Evolutionary conservation across 1,140 invertebrate species (phyloP).

Genomic region (Nilaparvata lugens): DNA sequence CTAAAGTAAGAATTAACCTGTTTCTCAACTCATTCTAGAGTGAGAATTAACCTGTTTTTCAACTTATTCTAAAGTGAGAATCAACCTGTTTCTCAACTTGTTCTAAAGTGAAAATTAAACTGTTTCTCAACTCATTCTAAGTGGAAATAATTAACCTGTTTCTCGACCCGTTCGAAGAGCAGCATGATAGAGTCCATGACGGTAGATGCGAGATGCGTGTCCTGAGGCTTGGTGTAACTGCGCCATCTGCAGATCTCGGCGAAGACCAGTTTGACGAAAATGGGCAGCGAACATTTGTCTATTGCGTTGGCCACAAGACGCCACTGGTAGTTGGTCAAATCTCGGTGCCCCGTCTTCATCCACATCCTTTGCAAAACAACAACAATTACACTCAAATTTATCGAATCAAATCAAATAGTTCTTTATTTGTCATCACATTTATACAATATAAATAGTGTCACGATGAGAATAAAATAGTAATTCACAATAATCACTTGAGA

Average conservation of each 20-base stretch:
- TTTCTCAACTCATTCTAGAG: no score
- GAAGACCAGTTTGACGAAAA: conserved; percentile 95
- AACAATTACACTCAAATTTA: no score
- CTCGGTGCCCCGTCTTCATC: conserved; percentile 84
- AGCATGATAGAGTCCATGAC: conserved; percentile 98
- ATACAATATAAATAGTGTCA: no score
- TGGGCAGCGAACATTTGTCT: conserved; percentile 86
- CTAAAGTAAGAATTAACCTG: no score
- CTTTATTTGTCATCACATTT: no score
- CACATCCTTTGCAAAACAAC: conserved; percentile 55
- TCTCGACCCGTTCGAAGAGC: conserved; percentile 89
- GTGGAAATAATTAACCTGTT: conserved; percentile 47
- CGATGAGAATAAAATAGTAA: no score
- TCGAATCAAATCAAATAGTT: no score
- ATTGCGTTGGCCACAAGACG: conserved; percentile 87
- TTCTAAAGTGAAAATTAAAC: conserved; percentile 3
- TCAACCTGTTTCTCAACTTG: no score
- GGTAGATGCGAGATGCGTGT: conserved; percentile 83
- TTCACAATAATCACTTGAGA: no score
- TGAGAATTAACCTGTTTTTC: no score
- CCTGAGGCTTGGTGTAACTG: conserved; percentile 88
- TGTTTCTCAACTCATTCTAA: background rate
- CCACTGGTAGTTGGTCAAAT: conserved; percentile 90
- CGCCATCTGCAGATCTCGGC: conserved; percentile 95
- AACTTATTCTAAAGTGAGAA: no score